These are phyloP conservation scores for Lottia scabra DNA, from an alignment of 2,888 invertebrate genomes.

Conservation along the genomic window DNA sequence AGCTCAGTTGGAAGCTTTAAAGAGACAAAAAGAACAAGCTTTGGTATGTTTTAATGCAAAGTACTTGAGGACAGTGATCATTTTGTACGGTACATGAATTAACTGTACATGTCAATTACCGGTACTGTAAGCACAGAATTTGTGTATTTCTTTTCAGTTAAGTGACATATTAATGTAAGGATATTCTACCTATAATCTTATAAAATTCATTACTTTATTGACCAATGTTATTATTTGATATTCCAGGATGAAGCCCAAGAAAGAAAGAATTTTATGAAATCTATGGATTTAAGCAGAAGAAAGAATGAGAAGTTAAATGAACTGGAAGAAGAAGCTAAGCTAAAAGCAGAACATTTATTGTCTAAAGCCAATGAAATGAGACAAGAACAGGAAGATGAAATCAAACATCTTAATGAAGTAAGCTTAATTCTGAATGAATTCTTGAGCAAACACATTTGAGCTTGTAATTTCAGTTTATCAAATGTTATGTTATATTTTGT, in stretches of 20 bases:
- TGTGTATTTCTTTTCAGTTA: no score
- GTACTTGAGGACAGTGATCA: no score
- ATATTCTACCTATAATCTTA: no score
- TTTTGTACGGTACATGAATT: no score
- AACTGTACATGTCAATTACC: no score
- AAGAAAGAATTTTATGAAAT: conserved; percentile 64
- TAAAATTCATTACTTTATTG: no score
- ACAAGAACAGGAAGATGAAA: conserved; percentile 70
- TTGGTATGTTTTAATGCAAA: conserved; percentile 33
- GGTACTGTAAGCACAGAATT: no score
- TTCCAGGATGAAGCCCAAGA: conserved; percentile 58
- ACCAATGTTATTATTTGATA: conserved; percentile 3
- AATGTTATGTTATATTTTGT: no score
- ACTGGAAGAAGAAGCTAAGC: conserved; percentile 67
- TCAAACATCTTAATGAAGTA: conserved; percentile 69
- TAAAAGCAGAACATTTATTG: conserved; percentile 65
- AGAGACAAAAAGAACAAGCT: conserved; percentile 50
- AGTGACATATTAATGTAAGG: no score
- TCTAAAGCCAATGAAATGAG: conserved; percentile 66
- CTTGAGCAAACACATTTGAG: no score
- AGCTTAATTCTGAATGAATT: neutral
- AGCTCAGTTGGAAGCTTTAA: conserved; percentile 43
- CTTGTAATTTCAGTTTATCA: no score
- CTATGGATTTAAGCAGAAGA: conserved; percentile 60
- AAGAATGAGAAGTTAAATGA: conserved; percentile 67